Evolutionary conservation across 2,797 vertebrate genomes (phyloP).

Genomic region (Margarornis squamiger): DNA sequence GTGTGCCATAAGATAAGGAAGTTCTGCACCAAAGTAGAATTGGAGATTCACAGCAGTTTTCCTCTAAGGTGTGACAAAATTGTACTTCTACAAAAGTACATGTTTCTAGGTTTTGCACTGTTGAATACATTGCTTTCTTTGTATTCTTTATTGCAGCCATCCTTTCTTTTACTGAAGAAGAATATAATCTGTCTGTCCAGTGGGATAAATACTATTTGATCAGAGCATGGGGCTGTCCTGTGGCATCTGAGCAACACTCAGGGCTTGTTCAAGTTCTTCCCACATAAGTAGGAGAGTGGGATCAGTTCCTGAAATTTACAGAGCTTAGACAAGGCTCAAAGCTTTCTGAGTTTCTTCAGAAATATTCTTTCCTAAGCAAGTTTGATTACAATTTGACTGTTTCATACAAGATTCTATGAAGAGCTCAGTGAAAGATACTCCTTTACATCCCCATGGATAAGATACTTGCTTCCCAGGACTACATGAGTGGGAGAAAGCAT

Average conservation of each 20-base stretch:
- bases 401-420: not conserved
- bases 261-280: not conserved
- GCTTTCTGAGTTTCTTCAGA: not conserved
- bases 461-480: not conserved
- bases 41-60: not conserved
- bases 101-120: not conserved
- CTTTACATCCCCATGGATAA: not conserved
- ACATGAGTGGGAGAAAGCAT: not conserved
- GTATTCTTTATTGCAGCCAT: not conserved
- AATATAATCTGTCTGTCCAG: not conserved
- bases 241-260: not conserved
- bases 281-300: not conserved
- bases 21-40: not conserved
- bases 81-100: not conserved
- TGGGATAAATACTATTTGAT: not conserved
- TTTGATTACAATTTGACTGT: not conserved
- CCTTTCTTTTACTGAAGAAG: not conserved
- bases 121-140: not conserved
- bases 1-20: not conserved
- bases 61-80: not conserved
- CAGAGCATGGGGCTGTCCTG: not conserved
- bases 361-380: not conserved
- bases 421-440: not conserved
- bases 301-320: not conserved
- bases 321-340: not conserved